Percentiles rank a stretch among this genome's conserved stretches.
These are phyloP conservation scores for Lemur catta DNA, from an alignment of 2,797 vertebrate genomes.

Conservation along the genomic window DNA sequence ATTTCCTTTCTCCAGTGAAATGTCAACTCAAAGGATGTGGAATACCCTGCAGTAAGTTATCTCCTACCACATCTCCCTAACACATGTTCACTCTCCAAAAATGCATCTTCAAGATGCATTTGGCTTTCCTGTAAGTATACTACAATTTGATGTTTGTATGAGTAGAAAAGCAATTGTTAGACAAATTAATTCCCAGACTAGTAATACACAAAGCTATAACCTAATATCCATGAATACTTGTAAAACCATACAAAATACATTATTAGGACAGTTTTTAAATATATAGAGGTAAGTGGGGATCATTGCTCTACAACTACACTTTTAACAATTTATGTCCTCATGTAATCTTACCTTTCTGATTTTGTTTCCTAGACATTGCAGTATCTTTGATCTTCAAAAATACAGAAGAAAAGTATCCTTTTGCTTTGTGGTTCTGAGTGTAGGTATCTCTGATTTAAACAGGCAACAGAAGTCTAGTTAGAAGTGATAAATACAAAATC, in stretches of 20 bases:
- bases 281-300: neutral
- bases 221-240: neutral
- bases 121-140: neutral
- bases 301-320: neutral
- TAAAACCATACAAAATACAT: neutral
- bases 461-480: neutral
- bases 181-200: slow-evolving; percentile 14
- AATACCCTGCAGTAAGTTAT: neutral
- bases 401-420: slow-evolving; percentile 49
- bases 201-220: neutral
- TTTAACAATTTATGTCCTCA: neutral
- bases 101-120: neutral
- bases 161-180: slow-evolving; percentile 31
- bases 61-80: neutral
- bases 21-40: neutral
- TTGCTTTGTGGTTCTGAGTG: slow-evolving; percentile 31
- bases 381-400: slow-evolving; percentile 41
- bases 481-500: slow-evolving; percentile 65
- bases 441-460: slow-evolving; percentile 41
- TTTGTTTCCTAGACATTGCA: slow-evolving; percentile 85
- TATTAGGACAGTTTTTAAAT: neutral
- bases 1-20: slow-evolving; percentile 46
- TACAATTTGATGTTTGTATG: neutral
- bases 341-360: slow-evolving; percentile 81
- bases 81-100: neutral